phyloP scores from a whole-genome alignment of 2,113 vertebrate species.

The Hippocampus guttulatus region DNA sequence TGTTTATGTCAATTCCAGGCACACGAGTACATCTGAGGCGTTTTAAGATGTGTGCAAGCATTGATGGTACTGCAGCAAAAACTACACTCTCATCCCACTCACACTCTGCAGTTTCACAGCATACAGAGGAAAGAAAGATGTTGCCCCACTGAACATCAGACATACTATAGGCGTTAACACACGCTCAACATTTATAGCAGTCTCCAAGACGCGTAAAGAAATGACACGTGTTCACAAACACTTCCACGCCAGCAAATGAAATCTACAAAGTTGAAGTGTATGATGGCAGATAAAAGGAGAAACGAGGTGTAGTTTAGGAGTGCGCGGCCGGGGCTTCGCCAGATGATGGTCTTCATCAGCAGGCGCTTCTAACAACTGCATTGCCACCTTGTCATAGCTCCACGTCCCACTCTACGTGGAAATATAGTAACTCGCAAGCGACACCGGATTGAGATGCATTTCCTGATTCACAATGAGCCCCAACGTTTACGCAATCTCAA shows the following conservation, averaged over 20 bases:
- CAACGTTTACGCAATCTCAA: slow-evolving; percentile 21
- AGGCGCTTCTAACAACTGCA: slow-evolving; percentile 54
- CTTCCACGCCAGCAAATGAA: slow-evolving; percentile 1
- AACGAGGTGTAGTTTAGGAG: slow-evolving; percentile 30
- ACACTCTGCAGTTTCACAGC: slow-evolving; percentile 47
- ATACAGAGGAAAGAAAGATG: slow-evolving; percentile 13
- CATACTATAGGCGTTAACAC: background rate
- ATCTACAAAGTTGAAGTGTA: slow-evolving; percentile 53
- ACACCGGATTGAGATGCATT: slow-evolving; percentile 9
- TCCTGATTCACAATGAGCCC: slow-evolving; percentile 23
- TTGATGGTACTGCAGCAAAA: slow-evolving; percentile 26
- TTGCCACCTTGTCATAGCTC: slow-evolving; percentile 42
- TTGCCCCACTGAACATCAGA: background rate
- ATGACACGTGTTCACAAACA: background rate
- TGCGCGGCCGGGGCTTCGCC: slow-evolving; percentile 53
- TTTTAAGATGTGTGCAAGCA: background rate
- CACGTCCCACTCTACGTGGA: slow-evolving; percentile 42
- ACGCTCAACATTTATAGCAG: slow-evolving; percentile 29
- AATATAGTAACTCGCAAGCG: slow-evolving; percentile 10
- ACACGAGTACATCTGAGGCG: slow-evolving; percentile 18
- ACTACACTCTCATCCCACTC: slow-evolving; percentile 21
- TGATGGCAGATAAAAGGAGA: background rate
- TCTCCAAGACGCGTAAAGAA: slow-evolving; percentile 9
- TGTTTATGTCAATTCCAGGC: background rate
- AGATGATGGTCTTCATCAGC: slow-evolving; percentile 42